Evolutionary conservation across 2,888 invertebrate genomes (phyloP), one percentile per base, ranked within the genome.

Genomic region (Psylliodes chrysocephalus): DNA sequence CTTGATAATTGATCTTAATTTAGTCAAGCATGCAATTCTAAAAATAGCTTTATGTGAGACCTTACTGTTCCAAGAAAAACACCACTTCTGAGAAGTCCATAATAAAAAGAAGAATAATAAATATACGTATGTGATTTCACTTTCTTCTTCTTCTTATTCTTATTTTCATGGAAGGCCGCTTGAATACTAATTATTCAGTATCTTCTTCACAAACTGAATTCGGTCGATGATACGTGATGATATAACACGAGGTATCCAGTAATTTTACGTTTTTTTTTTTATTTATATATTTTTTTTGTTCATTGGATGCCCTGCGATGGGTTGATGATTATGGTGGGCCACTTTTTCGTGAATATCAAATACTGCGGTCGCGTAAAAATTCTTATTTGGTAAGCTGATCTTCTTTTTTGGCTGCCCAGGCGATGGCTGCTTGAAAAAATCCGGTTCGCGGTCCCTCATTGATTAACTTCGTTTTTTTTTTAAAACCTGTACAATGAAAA

Each of bases 41-140:
- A 53, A 53, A 38, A 53, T 53, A 53, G 14, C 5, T 14, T 22
- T 22, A 35, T 7, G 14, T 15, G 38, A 53, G 53, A 53, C 38
- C 53, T 38, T 38, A 53, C 38, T 14, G 38, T 53, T 53, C 53
- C 38, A 53, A 53, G 53, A 53, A 53, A 38, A 53, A 38, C 38
- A 22, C 38, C 38, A 53, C 38, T 53, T 53, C 53, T 25, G 8
- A 53, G 38, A 53, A 53, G 22, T 53, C 38, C 22, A 30, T 38
- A 53, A 53, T 38, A 53, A 53, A 38, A 30, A 19, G 22, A 53
- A 53, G 19, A 53, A 25, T 30, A 2, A 6, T 22, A 22, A 2
- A 6, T 22, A 22, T 30, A 30, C 30, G 8, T 6, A 30, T 30
- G 30, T 30, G 30, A 30, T 30, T 30, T 10, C 30, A 30, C 30